phyloP scores from a whole-genome alignment of 2,888 invertebrate genomes.

The Toxonevra muliebris region DNA sequence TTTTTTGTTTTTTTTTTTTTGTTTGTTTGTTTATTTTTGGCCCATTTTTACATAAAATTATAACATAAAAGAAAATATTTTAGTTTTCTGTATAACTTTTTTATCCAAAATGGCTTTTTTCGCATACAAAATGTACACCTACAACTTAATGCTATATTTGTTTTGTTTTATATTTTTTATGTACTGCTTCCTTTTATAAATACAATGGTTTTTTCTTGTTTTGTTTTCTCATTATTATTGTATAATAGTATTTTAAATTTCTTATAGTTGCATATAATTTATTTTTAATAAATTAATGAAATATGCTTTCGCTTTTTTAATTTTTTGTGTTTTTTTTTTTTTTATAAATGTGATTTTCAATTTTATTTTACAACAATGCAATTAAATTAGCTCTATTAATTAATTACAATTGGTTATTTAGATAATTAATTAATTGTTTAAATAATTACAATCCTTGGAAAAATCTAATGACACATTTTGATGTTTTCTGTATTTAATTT shows the following conservation, averaged over 20 bases:
- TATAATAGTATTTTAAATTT: constrained; percentile 25
- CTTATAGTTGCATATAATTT: constrained; percentile 44
- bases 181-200: constrained; percentile 35
- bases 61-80: constrained; percentile 1
- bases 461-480: constrained; percentile 30
- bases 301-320: constrained; percentile 34
- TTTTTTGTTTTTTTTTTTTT: constrained; percentile 30
- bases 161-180: constrained; percentile 36
- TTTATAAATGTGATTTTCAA: neutral
- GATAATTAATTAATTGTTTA: too few species aligned
- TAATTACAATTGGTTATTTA: neutral
- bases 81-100: constrained; percentile 11
- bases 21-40: neutral
- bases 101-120: constrained; percentile 52
- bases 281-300: constrained; percentile 54
- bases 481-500: constrained; percentile 32
- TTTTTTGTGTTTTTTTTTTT: neutral
- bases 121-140: constrained; percentile 56
- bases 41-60: constrained; percentile 1
- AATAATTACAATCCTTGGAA: neutral
- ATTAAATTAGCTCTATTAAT: neutral
- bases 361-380: constrained; percentile 2
- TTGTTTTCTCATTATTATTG: constrained; percentile 39
- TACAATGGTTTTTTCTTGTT: constrained; percentile 41
- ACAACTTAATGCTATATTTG: constrained; percentile 44